Evolutionary conservation across 1,140 invertebrate genomes (phyloP), one percentile per base, ranked within the genome.

Genomic region (Rhynchophorus ferrugineus): DNA sequence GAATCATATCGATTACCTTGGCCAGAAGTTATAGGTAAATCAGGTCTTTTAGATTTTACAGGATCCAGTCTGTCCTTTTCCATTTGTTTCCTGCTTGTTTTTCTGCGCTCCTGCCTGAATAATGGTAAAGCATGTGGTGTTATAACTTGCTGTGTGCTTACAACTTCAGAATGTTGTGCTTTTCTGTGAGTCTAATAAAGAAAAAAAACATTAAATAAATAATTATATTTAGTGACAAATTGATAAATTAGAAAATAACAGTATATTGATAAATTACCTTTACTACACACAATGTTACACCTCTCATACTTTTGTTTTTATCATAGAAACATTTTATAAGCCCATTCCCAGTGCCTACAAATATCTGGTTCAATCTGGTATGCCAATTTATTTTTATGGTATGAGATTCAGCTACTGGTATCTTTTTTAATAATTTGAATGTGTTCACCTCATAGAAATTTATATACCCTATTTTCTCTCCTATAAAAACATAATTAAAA

Each of bases 101-200:
- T 85, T 9, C 92, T 79, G 62, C 91, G 81, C 58, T 96, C 90
- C 71, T 96, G 89, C 49, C 92, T 80, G 71, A 98, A 99, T 69
- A 99, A 74, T 0, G 95, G 95, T 45, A 99, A 72, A 0, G 96
- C 91, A 69, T 98, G 94, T 0, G 96, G 94, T 1, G 95, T 97
- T 11, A 98, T 95, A n/a, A 98, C 92, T 64, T 97, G 90, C 53
- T 93, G 88, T 0, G 86, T 83, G 34, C 87, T 85, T 36, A 96
- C 81, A 49, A 95, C 82, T 70, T 97, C 92, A 0, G 85, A 79
- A 3, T 87, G 82, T 59, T 87, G 85, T 16, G 82, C 80, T 68
- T 88, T 90, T 41, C 81, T 78, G 61, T 84, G 79, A 0, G 24
- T 47, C 51, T 54, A 20, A 34, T 11, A 22, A 36, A 48, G 20